Conservation (phyloP, 2,797 vertebrate species). For the Urosaurus nigricauda region DNA sequence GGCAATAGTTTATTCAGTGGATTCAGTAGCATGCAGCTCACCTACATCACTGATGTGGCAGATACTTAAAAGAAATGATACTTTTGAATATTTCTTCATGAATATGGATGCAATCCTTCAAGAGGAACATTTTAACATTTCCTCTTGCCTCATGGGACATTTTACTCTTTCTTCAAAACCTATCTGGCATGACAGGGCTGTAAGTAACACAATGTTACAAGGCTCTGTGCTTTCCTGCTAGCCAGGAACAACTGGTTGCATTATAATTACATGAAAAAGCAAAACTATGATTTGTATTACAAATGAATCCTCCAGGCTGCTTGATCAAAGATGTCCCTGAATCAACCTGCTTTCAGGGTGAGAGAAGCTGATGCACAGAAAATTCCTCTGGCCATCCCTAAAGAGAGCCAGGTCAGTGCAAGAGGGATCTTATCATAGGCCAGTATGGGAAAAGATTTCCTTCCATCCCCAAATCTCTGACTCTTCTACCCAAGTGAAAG, state of each 20-base stretch:
- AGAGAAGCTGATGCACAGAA: neutral
- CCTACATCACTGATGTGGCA: neutral
- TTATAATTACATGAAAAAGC: neutral
- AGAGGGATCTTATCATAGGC: neutral
- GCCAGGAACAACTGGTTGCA: neutral
- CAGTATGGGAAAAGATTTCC: neutral
- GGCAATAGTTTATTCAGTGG: conserved; percentile 6
- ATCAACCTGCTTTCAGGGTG: neutral
- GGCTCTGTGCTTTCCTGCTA: neutral
- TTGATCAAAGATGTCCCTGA: neutral
- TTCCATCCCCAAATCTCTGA: neutral
- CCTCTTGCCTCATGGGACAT: neutral
- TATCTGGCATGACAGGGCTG: neutral
- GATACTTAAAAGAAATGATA: neutral
- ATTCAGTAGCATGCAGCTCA: neutral
- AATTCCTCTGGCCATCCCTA: neutral
- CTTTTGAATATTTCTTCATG: neutral
- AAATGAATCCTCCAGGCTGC: neutral
- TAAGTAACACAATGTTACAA: too few relatives aligned
- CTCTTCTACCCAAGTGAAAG: neutral
- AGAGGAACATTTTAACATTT: neutral
- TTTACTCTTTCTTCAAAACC: conserved; percentile 15
- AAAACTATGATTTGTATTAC: neutral
- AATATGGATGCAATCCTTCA: neutral
- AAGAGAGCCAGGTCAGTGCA: neutral